These are phyloP conservation scores for Apostichopus parvimensis DNA, from an alignment of 35 echinoderm and acorn worm genomes.

Conservation along the genomic window DNA sequence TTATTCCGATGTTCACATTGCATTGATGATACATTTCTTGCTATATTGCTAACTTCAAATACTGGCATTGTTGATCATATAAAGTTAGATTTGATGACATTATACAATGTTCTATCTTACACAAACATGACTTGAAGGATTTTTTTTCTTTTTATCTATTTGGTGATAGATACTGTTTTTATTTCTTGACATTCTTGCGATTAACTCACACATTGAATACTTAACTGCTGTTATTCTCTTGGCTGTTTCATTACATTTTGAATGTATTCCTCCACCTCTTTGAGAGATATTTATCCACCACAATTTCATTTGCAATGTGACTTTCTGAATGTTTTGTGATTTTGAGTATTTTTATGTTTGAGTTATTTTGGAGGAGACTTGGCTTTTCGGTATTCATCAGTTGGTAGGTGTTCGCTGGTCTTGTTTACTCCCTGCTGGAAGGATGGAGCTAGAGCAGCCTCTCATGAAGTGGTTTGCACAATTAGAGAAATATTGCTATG, in stretches of 20 bases:
- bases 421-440: constrained; percentile 27
- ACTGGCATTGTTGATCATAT: not conserved
- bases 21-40: no score
- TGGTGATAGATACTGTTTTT: constrained; percentile 11
- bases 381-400: constrained; percentile 2
- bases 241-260: not conserved
- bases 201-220: not conserved
- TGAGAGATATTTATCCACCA: not conserved
- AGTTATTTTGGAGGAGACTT: constrained; percentile 1
- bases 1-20: no score
- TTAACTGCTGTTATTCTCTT: not conserved
- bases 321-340: constrained; percentile 12
- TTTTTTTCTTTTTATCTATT: not conserved
- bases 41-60: not conserved
- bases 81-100: not conserved
- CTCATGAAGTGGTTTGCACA: not conserved
- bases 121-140: not conserved
- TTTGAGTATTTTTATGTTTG: constrained; percentile 12
- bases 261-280: no score
- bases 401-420: constrained; percentile 28
- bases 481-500: no score
- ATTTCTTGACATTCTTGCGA: not conserved
- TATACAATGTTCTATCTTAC: not conserved
- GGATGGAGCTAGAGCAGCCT: constrained; percentile 14
- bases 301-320: not conserved